phyloP scores from a whole-genome alignment of 2,888 invertebrate species.

The Digitonthophagus gazella region DNA sequence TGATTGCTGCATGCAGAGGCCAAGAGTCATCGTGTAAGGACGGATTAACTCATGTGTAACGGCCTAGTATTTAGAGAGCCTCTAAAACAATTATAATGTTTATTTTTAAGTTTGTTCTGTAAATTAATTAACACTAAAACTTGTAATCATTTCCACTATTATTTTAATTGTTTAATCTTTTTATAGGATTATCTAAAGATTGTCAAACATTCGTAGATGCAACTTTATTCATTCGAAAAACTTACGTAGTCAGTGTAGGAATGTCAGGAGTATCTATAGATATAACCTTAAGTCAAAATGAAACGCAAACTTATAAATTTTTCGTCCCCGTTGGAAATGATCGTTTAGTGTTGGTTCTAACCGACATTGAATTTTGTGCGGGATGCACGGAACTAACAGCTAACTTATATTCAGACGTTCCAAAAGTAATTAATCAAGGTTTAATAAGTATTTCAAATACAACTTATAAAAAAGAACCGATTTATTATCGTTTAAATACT shows the following conservation, averaged over 20 bases:
- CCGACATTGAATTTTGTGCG: conserved; percentile 36
- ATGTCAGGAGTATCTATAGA: conserved; percentile 33
- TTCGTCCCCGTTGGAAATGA: conserved; percentile 40
- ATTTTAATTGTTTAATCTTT: conserved; percentile 29
- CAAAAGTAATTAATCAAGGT: conserved; percentile 49
- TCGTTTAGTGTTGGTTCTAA: conserved; percentile 39
- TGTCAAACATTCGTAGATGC: conserved; percentile 52
- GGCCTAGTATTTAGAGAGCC: too few relatives aligned
- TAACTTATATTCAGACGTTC: conserved; percentile 55
- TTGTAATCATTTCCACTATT: neutral
- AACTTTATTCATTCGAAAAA: conserved; percentile 36
- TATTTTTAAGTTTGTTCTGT: neutral
- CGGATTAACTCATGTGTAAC: too few relatives aligned
- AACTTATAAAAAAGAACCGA: conserved; percentile 15
- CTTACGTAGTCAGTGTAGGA: conserved; percentile 35
- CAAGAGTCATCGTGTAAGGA: too few relatives aligned
- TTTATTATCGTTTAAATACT: conserved; percentile 48
- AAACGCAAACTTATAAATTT: conserved; percentile 43
- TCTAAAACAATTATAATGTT: too few relatives aligned
- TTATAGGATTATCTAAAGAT: conserved; percentile 63
- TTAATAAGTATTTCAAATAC: conserved; percentile 21
- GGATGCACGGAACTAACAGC: conserved; percentile 42
- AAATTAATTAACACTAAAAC: neutral
- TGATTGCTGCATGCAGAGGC: too few relatives aligned
- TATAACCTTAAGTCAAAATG: conserved; percentile 26